A percentile compares a stretch with the other conserved stretches of the same genome.
phyloP scores from a whole-genome alignment of 2,113 vertebrate genomes.

The Oostethus manadensis region DNA sequence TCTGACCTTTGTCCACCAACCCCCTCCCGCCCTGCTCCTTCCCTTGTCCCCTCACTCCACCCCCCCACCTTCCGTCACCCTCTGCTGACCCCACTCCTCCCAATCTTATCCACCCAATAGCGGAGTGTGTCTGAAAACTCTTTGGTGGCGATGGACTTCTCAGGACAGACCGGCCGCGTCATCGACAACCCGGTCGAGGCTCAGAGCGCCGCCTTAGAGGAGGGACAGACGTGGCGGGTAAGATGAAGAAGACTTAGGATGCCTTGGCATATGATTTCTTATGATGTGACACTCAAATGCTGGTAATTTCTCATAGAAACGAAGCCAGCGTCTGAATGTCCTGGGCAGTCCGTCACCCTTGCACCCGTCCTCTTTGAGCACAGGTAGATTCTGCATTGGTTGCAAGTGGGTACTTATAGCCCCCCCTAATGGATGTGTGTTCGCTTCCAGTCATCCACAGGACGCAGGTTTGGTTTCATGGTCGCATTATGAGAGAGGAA shows the following conservation, averaged over 20 bases:
- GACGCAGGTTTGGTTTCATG: conserved; percentile 96
- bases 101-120: conserved; percentile 57
- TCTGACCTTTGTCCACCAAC: conserved; percentile 44
- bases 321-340: conserved; percentile 90
- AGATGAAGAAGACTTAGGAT: conserved; percentile 32
- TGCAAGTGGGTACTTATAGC: neutral
- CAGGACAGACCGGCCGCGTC: conserved; percentile 91
- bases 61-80: conserved; percentile 7
- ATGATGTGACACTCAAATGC: neutral
- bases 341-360: conserved; percentile 90
- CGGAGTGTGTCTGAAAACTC: conserved; percentile 97
- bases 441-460: conserved; percentile 81
- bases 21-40: neutral
- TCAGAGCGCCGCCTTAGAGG: conserved; percentile 93
- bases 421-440: neutral
- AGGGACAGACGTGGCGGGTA: conserved; percentile 95
- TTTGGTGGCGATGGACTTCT: conserved; percentile 98
- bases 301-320: conserved; percentile 71
- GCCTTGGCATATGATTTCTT: neutral
- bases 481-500: conserved; percentile 92
- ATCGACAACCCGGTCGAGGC: conserved; percentile 95
- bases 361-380: conserved; percentile 84
- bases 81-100: neutral
- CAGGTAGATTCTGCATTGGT: conserved; percentile 70
- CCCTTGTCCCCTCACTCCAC: conserved; percentile 1